These are phyloP conservation scores for Disparrhopalites patrizii DNA, from an alignment of 2,888 invertebrate species.

Conservation along the genomic window DNA sequence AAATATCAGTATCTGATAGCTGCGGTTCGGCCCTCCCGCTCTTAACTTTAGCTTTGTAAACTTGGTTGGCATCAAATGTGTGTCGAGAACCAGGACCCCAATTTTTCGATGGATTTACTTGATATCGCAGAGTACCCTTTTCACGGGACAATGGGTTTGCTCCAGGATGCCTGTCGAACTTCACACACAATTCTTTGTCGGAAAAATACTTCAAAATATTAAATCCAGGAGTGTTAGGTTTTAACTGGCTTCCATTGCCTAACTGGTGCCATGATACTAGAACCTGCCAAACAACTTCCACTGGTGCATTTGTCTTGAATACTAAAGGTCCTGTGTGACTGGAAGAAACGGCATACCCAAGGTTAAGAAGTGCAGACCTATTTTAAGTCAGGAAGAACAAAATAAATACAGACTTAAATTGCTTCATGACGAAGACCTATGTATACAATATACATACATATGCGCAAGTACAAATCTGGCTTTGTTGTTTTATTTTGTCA, in stretches of 20 bases:
- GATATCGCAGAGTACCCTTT: slow-evolving; percentile 71
- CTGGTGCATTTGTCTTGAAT: slow-evolving; percentile 88
- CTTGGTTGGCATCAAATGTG: slow-evolving; percentile 26
- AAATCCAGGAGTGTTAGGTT: slow-evolving; percentile 50
- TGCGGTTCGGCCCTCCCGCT: not conserved
- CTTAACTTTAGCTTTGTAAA: not conserved
- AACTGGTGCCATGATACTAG: slow-evolving; percentile 71
- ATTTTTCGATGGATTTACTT: slow-evolving; percentile 75
- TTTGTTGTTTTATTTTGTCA: no score
- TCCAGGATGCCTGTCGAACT: slow-evolving; percentile 60
- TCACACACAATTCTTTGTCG: slow-evolving; percentile 51
- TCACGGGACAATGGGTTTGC: slow-evolving; percentile 78
- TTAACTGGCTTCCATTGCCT: slow-evolving; percentile 61
- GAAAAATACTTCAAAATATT: slow-evolving; percentile 30
- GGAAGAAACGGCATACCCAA: slow-evolving; percentile 84
- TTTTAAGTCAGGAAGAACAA: not conserved
- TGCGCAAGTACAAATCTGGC: slow-evolving; percentile 6
- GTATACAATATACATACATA: no score
- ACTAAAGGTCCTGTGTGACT: slow-evolving; percentile 86
- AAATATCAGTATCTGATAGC: not conserved
- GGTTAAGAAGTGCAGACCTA: slow-evolving; percentile 87
- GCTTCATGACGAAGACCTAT: no score
- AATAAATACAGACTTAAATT: no score
- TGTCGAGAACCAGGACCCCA: slow-evolving; percentile 88
- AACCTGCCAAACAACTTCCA: slow-evolving; percentile 84